A percentile compares a stretch with the other conserved stretches of the same genome.
phyloP scores from a whole-genome alignment of 2,113 vertebrate species.

The Phaethon lepturus region DNA sequence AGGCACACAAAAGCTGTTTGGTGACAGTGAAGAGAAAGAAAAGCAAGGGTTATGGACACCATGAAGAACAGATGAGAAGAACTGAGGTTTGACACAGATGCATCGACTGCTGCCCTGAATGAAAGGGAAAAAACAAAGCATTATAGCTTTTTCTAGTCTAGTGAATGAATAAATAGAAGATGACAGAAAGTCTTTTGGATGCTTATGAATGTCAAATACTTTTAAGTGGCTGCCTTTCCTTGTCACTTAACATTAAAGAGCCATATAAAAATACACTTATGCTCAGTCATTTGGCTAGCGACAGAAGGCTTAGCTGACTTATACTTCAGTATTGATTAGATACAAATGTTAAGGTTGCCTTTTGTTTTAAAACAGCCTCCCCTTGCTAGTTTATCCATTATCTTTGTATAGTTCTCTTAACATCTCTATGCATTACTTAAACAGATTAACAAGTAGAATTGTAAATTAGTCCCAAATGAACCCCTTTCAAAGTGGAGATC shows the following conservation, averaged over 20 bases:
- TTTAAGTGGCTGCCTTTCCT: slow-evolving; percentile 65
- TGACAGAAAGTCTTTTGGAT: slow-evolving; percentile 72
- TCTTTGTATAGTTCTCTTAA: background rate
- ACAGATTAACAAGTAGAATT: background rate
- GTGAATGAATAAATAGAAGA: slow-evolving; percentile 58
- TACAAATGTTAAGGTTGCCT: background rate
- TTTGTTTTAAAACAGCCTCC: background rate
- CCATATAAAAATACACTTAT: slow-evolving; percentile 31
- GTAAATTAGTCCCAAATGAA: background rate
- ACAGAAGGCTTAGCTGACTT: background rate
- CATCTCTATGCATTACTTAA: background rate
- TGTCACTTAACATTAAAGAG: slow-evolving; percentile 66
- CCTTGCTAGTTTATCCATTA: background rate
- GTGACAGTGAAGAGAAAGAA: background rate
- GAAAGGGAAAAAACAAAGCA: background rate
- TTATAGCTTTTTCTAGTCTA: background rate
- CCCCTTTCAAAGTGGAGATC: background rate
- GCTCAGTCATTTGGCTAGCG: slow-evolving; percentile 31
- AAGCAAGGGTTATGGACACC: background rate
- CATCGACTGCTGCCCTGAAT: background rate
- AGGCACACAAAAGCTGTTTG: background rate
- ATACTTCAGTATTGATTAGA: background rate
- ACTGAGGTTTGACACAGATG: background rate
- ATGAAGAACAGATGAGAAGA: background rate
- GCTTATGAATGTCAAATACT: slow-evolving; percentile 73